Base-by-base conservation (phyloP, 2,888 invertebrate genomes). In the Ectemnius lituratus region DNA sequence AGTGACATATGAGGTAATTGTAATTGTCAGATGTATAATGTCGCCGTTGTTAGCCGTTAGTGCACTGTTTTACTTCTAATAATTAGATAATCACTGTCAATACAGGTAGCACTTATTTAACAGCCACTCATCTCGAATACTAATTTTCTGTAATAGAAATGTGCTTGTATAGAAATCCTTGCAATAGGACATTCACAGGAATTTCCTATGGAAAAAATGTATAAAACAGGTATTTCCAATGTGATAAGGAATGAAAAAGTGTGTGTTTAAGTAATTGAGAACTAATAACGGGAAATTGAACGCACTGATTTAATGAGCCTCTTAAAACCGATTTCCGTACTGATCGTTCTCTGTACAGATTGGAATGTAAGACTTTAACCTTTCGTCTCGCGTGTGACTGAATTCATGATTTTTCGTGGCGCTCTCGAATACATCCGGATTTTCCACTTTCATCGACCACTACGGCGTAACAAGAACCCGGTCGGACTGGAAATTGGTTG, bases 321-420 rank as follows among this genome's bases (percentile, higher is more conserved):
- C 65, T 57, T 37, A 6, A 37, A 37, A 37, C 45, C 47, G 57
- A 76, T 76, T 70, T 76, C 70, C 75, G 70, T 67, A 76, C 46
- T 14, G 23, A 70, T 76, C 67, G 46, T 2, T 37, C 37, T 37
- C 46, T 62, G n/a, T 16, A 28, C 61, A 28, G 57, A 14, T 8
- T 56, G 37, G 37, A 8, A 4, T 37, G 16, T 16, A 60, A 20
- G 47, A 27, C 52, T 27, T 37, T 23, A n/a, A 52, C 18, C 52
- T 14, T 23, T 16, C 49, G 49, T 64, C 75, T 70, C 16, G 57
- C 45, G 60, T 61, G 64, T 58, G 27, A 13, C 56, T 18, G 46
- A 27, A 18, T 62, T 62, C 47, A 13, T 8, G n/a, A 13, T 37
- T 65, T 70, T 57, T 52, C 16, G 11, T 11, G 11, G 0, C 28